These are phyloP conservation scores for Callocephalon fimbriatum DNA, from an alignment of 2,113 vertebrate genomes.

Conservation along the genomic window DNA sequence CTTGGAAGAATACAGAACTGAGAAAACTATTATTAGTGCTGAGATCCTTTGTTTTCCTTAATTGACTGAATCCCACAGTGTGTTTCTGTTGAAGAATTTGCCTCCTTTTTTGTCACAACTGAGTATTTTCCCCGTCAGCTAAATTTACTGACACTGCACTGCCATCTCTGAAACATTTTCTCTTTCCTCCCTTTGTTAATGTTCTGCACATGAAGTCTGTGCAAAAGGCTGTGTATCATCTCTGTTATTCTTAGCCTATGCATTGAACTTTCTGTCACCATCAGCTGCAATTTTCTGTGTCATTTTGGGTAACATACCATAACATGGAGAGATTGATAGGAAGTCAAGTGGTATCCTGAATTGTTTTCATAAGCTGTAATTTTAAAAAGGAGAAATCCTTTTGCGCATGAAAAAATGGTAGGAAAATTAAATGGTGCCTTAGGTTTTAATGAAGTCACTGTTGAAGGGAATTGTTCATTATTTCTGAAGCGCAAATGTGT, in stretches of 20 bases:
- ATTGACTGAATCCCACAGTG: background rate
- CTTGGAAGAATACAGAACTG: background rate
- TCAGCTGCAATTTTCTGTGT: background rate
- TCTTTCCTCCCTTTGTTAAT: background rate
- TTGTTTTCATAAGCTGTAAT: background rate
- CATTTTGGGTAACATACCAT: background rate
- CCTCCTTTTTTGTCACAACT: background rate
- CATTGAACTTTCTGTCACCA: background rate
- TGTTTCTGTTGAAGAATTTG: background rate
- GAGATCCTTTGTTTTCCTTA: background rate
- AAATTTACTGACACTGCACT: background rate
- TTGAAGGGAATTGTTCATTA: background rate
- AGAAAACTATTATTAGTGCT: background rate
- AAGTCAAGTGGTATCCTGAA: background rate
- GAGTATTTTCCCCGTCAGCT: background rate
- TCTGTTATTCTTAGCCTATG: background rate
- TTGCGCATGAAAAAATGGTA: background rate
- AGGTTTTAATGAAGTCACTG: background rate
- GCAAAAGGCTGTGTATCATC: background rate
- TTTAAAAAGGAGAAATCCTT: background rate
- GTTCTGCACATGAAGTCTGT: rapidly evolving
- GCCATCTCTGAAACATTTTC: background rate
- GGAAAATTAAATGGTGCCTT: background rate
- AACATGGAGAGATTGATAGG: background rate
- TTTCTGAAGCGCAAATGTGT: background rate